A percentile compares a stretch with the other conserved stretches of the same genome.
phyloP scores from a whole-genome alignment of 2,797 vertebrate species.

The Oryzias dopingdopingensis region DNA sequence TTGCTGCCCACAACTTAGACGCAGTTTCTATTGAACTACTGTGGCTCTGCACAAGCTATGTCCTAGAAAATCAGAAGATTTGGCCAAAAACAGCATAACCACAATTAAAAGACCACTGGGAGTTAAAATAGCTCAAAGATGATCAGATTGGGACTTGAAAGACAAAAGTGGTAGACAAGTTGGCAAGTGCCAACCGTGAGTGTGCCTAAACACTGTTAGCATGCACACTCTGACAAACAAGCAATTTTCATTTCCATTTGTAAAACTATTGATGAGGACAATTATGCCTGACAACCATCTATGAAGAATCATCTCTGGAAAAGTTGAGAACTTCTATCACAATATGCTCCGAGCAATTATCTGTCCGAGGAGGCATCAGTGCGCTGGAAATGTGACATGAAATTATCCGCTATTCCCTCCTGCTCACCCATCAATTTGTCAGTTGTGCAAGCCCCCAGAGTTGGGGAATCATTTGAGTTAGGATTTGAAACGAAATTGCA shows the following conservation, averaged over 20 bases:
- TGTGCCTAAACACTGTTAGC: constrained; percentile 15
- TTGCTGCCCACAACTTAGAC: too few relatives aligned
- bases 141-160: too few relatives aligned
- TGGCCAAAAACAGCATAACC: too few relatives aligned
- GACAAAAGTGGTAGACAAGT: too few relatives aligned
- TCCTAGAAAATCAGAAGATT: too few relatives aligned
- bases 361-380: constrained; percentile 58
- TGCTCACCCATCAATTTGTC: constrained; percentile 61
- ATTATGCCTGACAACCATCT: constrained; percentile 15
- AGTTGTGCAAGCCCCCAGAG: constrained; percentile 52
- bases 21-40: too few relatives aligned
- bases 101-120: too few relatives aligned
- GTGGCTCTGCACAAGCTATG: too few relatives aligned
- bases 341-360: constrained; percentile 60
- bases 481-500: constrained; percentile 48
- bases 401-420: constrained; percentile 69
- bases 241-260: constrained; percentile 23
- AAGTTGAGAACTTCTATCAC: constrained; percentile 38
- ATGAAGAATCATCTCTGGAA: constrained; percentile 11
- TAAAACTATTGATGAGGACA: constrained; percentile 31
- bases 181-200: constrained; percentile 1
- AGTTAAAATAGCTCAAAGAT: too few relatives aligned
- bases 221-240: constrained; percentile 16
- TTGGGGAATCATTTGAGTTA: constrained; percentile 54
- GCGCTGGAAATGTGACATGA: constrained; percentile 66